Evolutionary conservation across 2,888 invertebrate genomes (phyloP).

Genomic region (Anoplius nigerrimus): DNA sequence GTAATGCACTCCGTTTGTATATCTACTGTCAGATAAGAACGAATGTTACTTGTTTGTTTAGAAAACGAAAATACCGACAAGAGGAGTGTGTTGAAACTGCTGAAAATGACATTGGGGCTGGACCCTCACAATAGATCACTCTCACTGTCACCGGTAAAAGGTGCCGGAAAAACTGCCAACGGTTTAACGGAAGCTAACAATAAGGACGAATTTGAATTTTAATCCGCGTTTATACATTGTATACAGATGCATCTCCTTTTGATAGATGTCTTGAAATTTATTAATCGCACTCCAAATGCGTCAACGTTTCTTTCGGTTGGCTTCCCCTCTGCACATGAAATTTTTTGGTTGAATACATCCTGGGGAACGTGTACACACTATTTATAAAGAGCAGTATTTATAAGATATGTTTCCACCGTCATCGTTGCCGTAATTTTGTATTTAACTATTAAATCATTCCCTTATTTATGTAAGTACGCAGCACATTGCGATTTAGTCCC

Average conservation of each 20-base stretch:
- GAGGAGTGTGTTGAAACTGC: conserved; percentile 86
- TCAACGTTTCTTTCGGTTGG: conserved; percentile 22
- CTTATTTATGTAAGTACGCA: conserved; percentile 58
- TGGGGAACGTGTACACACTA: conserved; percentile 7
- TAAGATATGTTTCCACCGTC: background rate
- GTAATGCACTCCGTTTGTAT: conserved; percentile 63
- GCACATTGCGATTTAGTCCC: conserved; percentile 10
- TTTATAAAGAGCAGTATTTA: conserved; percentile 20
- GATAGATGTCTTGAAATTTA: conserved; percentile 31
- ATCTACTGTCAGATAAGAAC: background rate
- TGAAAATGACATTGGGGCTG: conserved; percentile 87
- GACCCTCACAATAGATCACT: conserved; percentile 69
- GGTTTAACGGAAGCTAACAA: conserved; percentile 35
- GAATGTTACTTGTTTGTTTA: conserved; percentile 62
- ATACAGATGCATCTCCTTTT: background rate
- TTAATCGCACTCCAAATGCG: conserved; percentile 31
- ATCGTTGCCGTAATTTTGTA: conserved; percentile 29
- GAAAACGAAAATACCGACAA: conserved; percentile 85
- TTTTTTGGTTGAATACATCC: background rate
- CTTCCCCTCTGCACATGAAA: conserved; percentile 3
- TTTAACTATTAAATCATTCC: conserved; percentile 31
- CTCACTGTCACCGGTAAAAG: conserved; percentile 54
- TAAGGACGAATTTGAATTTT: conserved; percentile 44
- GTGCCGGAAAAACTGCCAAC: conserved; percentile 48
- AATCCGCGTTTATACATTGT: conserved; percentile 2